phyloP scores from a whole-genome alignment of 2,888 invertebrate genomes.

The Ecdyonurus torrentis region DNA sequence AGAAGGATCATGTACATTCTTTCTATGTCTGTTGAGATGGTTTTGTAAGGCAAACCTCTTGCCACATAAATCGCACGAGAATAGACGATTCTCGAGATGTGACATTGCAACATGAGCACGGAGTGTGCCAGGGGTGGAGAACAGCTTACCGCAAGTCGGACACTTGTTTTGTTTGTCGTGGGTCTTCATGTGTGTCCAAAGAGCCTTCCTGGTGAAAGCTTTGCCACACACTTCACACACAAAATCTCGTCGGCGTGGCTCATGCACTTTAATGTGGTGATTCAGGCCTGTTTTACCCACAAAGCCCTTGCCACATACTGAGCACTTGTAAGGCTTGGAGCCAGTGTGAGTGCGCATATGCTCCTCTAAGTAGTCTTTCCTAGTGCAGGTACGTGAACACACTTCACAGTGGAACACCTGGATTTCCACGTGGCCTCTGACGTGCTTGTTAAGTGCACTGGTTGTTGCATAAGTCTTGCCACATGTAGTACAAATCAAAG shows the following conservation, averaged over 20 bases:
- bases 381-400: slow-evolving; percentile 15
- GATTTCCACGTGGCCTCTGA: slow-evolving; percentile 13
- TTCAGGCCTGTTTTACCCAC: slow-evolving; percentile 13
- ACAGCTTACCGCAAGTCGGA: slow-evolving; percentile 10
- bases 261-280: slow-evolving; percentile 13
- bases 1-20: slow-evolving; percentile 6
- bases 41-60: slow-evolving; percentile 11
- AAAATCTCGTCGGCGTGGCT: slow-evolving; percentile 5
- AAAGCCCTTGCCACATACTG: slow-evolving; percentile 12
- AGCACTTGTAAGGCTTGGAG: slow-evolving; percentile 15
- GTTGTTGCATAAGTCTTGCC: slow-evolving; percentile 15
- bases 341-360: slow-evolving; percentile 17
- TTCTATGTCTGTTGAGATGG: slow-evolving; percentile 13
- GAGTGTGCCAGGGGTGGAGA: slow-evolving; percentile 11
- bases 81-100: slow-evolving; percentile 9
- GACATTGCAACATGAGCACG: slow-evolving; percentile 9
- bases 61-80: slow-evolving; percentile 13
- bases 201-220: slow-evolving; percentile 15
- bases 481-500: slow-evolving; percentile 13
- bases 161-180: slow-evolving; percentile 13
- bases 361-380: slow-evolving; percentile 15
- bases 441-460: slow-evolving; percentile 16
- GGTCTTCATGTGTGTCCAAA: slow-evolving; percentile 15
- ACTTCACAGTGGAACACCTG: slow-evolving; percentile 15
- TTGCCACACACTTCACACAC: slow-evolving; percentile 18